Percentiles rank a stretch among this genome's conserved stretches.
These are phyloP conservation scores for Zosterops lateralis DNA, from an alignment of 2,113 vertebrate species.

Conservation along the genomic window DNA sequence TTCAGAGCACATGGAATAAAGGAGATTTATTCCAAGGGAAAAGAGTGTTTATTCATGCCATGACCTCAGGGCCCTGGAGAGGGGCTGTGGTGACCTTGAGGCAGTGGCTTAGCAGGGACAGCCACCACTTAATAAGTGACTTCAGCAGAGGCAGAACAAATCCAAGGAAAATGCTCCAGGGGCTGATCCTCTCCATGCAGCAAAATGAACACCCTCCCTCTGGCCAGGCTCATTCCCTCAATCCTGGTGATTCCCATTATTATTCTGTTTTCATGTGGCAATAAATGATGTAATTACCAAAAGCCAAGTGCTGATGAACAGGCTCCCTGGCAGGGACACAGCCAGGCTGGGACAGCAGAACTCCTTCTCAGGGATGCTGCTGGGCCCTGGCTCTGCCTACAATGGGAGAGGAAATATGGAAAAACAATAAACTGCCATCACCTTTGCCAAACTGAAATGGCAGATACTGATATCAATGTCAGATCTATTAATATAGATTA, in stretches of 20 bases:
- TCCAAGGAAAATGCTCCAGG: not conserved
- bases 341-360: not conserved
- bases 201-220: not conserved
- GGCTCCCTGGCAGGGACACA: not conserved
- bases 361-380: not conserved
- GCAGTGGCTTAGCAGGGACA: not conserved
- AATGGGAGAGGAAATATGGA: accelerated
- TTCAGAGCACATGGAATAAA: not conserved
- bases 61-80: not conserved
- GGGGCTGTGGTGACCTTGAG: not conserved
- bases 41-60: not conserved
- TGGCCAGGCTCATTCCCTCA: not conserved
- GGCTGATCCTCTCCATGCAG: not conserved
- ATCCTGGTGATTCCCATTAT: not conserved
- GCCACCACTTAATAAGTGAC: not conserved
- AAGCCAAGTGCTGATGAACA: not conserved
- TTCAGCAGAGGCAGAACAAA: not conserved
- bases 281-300: not conserved
- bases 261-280: constrained; percentile 13
- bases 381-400: not conserved
- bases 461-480: not conserved
- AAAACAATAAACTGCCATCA: not conserved
- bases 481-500: not conserved
- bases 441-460: not conserved
- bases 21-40: not conserved